Evolutionary conservation across 2,113 vertebrate species (phyloP), one percentile per base, ranked within the genome.

Genomic region (Talpa occidentalis): DNA sequence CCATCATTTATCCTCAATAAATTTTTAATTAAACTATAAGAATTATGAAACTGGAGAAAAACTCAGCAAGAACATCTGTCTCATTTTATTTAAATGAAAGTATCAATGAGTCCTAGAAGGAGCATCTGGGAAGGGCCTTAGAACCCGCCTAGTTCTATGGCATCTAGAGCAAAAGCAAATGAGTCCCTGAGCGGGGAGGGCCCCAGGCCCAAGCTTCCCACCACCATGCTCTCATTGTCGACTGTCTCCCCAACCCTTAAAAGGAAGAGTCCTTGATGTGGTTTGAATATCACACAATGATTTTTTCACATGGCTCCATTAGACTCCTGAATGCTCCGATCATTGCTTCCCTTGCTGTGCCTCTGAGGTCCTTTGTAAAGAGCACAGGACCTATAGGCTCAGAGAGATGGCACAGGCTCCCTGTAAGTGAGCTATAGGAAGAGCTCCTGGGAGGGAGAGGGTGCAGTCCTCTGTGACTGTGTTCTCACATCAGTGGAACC

Each of bases 201-300:
- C 22, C 28, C 67, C n/a, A 11, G 32, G 14, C 10, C 44, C 15
- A 24, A 10, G 70, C 26, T 44, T 70, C 44, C 12, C 28, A 22
- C 1, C 19, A 30, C 28, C 3, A 0, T 0, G 0, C 3, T 22
- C 7, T 42, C 32, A 64, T 76, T 49, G 42, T 8, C 19, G 49
- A n/a, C 14, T 37, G 7, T 9, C 52, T 52, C 37, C 40, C n/a
- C 14, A 3, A 1, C 32, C 8, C 28, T 74, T 54, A 16, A 37
- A 26, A 0, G 22, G 8, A 60, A 70, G 9, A 59, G 42, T 30
- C 73, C 47, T 74, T 37, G 56, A 21, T 28, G 8, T 42, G 22
- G 37, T 72, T 2, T 6, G 12, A 64, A 32, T 26, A 30, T 44
- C 47, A 4, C 40, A 21, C 19, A 47, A 5, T 37, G 40, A 52